These are phyloP conservation scores for Drosophila subobscura DNA, from an alignment of 1,140 invertebrate species.

Conservation along the genomic window DNA sequence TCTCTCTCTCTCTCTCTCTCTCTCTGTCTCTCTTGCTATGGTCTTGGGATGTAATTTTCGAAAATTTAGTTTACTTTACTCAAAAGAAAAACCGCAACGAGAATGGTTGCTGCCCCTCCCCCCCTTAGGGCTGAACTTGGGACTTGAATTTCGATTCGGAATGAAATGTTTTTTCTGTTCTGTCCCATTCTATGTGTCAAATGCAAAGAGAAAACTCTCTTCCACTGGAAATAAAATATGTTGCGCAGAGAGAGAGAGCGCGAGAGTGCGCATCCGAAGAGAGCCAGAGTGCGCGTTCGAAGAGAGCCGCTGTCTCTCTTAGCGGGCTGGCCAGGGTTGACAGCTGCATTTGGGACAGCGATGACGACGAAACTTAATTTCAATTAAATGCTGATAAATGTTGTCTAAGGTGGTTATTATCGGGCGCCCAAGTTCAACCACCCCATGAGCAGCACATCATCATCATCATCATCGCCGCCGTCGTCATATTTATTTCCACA, in stretches of 20 bases:
- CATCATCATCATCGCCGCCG: background rate
- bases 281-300: slow-evolving; percentile 13
- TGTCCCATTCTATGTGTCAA: background rate
- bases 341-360: background rate
- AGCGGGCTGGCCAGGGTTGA: slow-evolving; percentile 20
- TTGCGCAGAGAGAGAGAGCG: slow-evolving; percentile 56
- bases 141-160: slow-evolving; percentile 34
- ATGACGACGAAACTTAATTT: slow-evolving; percentile 3
- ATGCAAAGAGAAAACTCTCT: slow-evolving; percentile 21
- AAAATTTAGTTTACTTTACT: slow-evolving; percentile 28
- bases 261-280: slow-evolving; percentile 24
- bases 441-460: no score
- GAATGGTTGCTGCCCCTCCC: slow-evolving; percentile 19
- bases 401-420: slow-evolving; percentile 20
- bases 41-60: slow-evolving; percentile 30
- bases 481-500: slow-evolving; percentile 40
- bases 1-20: background rate
- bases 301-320: slow-evolving; percentile 30
- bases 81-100: slow-evolving; percentile 42
- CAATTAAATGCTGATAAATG: slow-evolving; percentile 44
- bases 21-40: background rate
- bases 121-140: slow-evolving; percentile 15
- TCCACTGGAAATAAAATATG: slow-evolving; percentile 44
- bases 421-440: no score
- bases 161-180: slow-evolving; percentile 33